A percentile compares a stretch with the other conserved stretches of the same genome.
These are phyloP conservation scores for Hydraecia micacea DNA, from an alignment of 2,888 invertebrate species.

Conservation along the genomic window DNA sequence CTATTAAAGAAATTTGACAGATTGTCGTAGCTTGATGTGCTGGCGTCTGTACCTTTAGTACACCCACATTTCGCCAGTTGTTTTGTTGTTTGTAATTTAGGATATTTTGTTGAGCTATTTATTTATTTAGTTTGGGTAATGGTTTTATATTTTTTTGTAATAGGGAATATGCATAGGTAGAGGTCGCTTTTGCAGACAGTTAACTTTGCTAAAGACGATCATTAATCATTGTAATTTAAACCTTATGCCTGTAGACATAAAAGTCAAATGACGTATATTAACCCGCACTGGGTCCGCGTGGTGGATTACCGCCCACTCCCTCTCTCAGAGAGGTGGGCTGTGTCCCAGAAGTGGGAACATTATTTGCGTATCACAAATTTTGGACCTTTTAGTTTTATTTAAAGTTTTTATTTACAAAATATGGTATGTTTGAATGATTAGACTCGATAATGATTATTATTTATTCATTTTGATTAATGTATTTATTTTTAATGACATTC, in stretches of 20 bases:
- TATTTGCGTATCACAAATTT: conserved; percentile 12
- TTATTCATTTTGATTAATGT: conserved; percentile 13
- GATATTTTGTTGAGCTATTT: not conserved
- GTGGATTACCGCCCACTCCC: not conserved
- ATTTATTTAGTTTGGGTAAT: conserved; percentile 31
- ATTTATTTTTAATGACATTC: not conserved
- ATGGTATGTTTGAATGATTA: not conserved
- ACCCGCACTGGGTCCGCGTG: not conserved
- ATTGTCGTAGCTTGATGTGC: too few species aligned
- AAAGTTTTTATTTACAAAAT: not conserved
- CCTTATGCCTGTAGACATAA: not conserved
- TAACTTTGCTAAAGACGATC: not conserved
- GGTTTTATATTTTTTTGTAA: conserved; percentile 14
- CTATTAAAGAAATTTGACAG: too few species aligned
- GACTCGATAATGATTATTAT: conserved; percentile 5
- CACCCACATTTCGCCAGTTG: not conserved
- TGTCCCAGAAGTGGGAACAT: not conserved
- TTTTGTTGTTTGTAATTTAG: conserved; percentile 5
- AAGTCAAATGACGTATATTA: not conserved
- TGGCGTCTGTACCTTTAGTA: too few species aligned
- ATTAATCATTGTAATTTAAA: not conserved
- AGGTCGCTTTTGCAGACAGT: not conserved
- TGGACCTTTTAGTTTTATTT: not conserved
- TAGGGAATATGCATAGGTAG: not conserved
- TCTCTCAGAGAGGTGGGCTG: not conserved